Percentiles rank a stretch among this genome's conserved stretches.
Conservation (phyloP, 2,113 vertebrate genomes). For the Porphyrio hochstetteri region DNA sequence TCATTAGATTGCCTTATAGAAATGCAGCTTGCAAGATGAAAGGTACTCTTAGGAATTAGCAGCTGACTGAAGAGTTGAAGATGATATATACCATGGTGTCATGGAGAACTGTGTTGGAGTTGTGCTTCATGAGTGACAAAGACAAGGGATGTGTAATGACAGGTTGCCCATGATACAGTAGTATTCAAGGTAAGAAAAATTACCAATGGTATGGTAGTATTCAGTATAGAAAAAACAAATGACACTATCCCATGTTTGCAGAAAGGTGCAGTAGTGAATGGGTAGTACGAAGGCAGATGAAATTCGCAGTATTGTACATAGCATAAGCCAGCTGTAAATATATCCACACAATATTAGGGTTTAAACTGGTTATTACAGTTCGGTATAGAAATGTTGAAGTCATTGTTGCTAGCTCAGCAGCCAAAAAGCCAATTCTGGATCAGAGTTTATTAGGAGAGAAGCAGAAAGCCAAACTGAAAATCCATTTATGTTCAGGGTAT, state of each 20-base stretch:
- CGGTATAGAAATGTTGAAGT: background rate
- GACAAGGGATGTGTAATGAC: background rate
- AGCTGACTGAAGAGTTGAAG: background rate
- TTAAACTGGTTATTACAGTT: background rate
- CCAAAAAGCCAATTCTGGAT: background rate
- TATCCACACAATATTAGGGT: background rate
- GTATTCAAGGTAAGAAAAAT: background rate
- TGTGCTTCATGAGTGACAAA: background rate
- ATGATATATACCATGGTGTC: background rate
- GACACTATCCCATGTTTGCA: background rate
- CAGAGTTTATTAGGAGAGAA: background rate
- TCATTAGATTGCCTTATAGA: background rate
- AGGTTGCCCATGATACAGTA: background rate
- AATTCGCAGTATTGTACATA: background rate
- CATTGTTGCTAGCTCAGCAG: background rate
- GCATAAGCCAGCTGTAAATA: background rate
- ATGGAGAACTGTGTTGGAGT: background rate
- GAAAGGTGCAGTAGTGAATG: background rate
- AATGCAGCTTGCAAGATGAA: background rate
- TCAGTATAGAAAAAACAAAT: background rate
- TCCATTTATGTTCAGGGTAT: background rate
- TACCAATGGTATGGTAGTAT: background rate
- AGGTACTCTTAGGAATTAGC: background rate
- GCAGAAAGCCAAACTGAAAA: background rate
- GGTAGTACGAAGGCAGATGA: background rate